phyloP scores from a whole-genome alignment of 2,797 vertebrate species.

The Chelmon rostratus region DNA sequence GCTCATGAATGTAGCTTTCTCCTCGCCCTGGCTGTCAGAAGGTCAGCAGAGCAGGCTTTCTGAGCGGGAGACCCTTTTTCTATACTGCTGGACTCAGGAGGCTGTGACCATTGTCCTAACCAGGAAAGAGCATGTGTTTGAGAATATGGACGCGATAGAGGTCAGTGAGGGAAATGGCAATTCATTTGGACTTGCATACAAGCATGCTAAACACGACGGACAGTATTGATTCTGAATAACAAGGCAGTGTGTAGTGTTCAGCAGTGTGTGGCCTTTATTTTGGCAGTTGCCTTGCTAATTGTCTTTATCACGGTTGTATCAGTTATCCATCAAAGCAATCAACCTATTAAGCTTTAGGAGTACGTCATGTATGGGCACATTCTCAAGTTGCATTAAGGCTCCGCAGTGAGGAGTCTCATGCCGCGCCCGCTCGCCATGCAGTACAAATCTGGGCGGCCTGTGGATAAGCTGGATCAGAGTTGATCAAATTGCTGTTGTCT shows the following conservation, averaged over 20 bases:
- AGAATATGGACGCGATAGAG: constrained; percentile 51
- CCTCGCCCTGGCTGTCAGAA: constrained; percentile 78
- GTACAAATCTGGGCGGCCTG: constrained; percentile 57
- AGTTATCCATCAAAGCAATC: constrained; percentile 32
- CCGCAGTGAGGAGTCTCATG: constrained; percentile 34
- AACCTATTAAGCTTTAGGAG: constrained; percentile 44
- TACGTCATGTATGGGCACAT: constrained; percentile 39
- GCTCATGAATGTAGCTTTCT: constrained; percentile 81
- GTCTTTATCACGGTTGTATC: constrained; percentile 39
- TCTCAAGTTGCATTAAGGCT: constrained; percentile 43
- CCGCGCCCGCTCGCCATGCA: constrained; percentile 35
- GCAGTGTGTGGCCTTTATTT: constrained; percentile 37
- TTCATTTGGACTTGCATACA: constrained; percentile 48
- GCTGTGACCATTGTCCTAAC: constrained; percentile 67
- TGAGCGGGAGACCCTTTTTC: constrained; percentile 56
- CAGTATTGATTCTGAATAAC: constrained; percentile 66
- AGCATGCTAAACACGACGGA: constrained; percentile 64
- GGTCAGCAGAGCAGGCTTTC: constrained; percentile 76
- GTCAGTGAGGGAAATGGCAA: constrained; percentile 59
- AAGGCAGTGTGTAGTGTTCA: constrained; percentile 47
- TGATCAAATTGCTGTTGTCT: constrained; percentile 81
- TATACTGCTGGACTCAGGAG: constrained; percentile 67
- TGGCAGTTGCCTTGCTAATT: constrained; percentile 50
- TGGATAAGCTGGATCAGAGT: constrained; percentile 76
- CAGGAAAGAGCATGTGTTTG: constrained; percentile 32